These are phyloP conservation scores for Percina caprodes DNA, from an alignment of 2,113 vertebrate genomes.

Conservation along the genomic window DNA sequence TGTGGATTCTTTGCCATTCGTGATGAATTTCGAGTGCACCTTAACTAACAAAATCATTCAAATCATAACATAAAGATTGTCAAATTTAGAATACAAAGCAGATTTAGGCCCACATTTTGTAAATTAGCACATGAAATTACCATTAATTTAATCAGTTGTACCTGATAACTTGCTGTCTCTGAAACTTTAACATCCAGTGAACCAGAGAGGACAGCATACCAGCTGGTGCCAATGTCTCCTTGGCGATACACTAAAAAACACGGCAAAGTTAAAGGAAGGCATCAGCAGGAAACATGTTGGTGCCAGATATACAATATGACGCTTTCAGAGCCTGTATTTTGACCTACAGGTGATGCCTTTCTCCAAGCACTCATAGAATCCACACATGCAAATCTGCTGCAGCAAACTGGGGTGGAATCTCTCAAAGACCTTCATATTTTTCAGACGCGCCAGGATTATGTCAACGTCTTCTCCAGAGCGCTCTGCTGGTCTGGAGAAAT, in stretches of 20 bases:
- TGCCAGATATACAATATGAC: not conserved
- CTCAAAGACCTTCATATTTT: conserved; percentile 95
- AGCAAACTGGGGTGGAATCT: conserved; percentile 94
- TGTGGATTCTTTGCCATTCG: not conserved
- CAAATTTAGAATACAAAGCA: not conserved
- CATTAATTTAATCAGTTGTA: conserved; percentile 65
- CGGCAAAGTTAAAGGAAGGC: not conserved
- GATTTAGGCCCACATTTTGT: not conserved
- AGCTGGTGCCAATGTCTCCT: conserved; percentile 97
- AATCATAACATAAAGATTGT: not conserved
- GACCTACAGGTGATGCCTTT: conserved; percentile 96
- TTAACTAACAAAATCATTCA: not conserved
- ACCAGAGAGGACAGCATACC: conserved; percentile 96
- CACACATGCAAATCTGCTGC: conserved; percentile 95
- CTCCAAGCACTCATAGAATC: conserved; percentile 96
- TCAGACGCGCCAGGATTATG: conserved; percentile 94
- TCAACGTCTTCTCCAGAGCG: conserved; percentile 96
- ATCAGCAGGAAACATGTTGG: not conserved
- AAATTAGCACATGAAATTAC: not conserved
- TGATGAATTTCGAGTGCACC: conserved; percentile 12
- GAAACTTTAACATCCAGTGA: conserved; percentile 98
- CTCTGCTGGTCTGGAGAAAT: conserved; percentile 88
- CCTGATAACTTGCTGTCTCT: conserved; percentile 95
- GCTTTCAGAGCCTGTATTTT: conserved; percentile 8
- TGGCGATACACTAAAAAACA: conserved; percentile 92